Base-by-base conservation (phyloP, 2,797 vertebrate genomes). In the Lycodopsis pacificus region DNA sequence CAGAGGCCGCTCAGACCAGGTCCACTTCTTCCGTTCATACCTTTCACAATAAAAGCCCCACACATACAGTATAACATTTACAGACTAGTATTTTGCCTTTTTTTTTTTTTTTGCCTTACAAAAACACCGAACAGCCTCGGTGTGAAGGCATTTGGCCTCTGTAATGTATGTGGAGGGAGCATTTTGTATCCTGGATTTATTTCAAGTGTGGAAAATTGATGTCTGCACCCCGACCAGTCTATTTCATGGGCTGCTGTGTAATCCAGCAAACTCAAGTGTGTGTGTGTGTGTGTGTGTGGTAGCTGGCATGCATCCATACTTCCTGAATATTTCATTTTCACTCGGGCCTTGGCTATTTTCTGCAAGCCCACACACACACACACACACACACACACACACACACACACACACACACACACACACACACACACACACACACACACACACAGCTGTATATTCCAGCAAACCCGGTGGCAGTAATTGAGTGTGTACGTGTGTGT, bases 271-370 rank as follows among this genome's bases (percentile, higher is more conserved):
- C 58, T 65, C 54, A 44, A 42, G 0, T 74, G 72, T 80, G 53
- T 65, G 57, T 42, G 63, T 64, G 46, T 44, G 32, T 44, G 48
- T 65, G 38, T 63, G 68, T 22, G 25, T 30, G 48, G 22, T 68
- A 64, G 73, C 63, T 76, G 46, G 49, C 9, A 20, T 73, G 34
- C 34, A 5, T 59, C 73, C 71, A 76, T 48, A 44, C 61, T 80
- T 71, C 20, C 66, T 75, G 67, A 87, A 85, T 76, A 81, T 86
- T 83, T 82, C 13, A 84, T 84, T 84, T 88, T 81, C 71, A 63
- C 42, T 3, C 32, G 67, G 70, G 40, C 20, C 56, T 71, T 46
- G 32, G 72, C 76, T 80, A 84, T 84, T 76, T 78, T 80, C 64
- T 74, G 69, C 34, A 72, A 7, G 17, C 70, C 11, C 58, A 34